Conservation (phyloP, 2,113 vertebrate genomes). For the Xenus cinereus region DNA sequence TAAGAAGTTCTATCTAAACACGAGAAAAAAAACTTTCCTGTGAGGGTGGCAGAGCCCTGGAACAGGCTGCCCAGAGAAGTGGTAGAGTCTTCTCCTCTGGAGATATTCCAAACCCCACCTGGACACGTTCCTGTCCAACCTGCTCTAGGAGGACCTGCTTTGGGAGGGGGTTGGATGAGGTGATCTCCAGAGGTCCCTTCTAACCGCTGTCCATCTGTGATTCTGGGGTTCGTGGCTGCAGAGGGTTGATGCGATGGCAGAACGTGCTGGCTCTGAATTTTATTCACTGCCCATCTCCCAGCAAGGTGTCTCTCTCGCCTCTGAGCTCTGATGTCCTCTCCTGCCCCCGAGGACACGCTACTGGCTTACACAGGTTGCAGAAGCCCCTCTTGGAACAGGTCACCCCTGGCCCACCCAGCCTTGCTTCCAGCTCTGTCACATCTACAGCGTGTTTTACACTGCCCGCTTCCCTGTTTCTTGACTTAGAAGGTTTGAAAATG, state of each 20-base stretch:
- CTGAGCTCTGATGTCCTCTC: neutral
- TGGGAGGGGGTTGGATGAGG: neutral
- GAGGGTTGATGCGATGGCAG: neutral
- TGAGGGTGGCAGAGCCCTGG: neutral
- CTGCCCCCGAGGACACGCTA: neutral
- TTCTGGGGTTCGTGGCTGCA: neutral
- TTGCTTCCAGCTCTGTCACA: neutral
- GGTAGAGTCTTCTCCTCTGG: neutral
- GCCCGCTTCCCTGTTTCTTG: accelerated
- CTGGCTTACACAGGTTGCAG: neutral
- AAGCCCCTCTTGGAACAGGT: neutral
- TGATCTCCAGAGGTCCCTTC: neutral
- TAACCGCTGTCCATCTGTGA: neutral
- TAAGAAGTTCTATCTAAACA: neutral
- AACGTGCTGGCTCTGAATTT: neutral
- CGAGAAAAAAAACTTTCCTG: neutral
- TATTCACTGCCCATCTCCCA: neutral
- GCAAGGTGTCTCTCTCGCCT: accelerated
- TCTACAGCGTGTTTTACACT: neutral
- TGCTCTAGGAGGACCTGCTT: neutral
- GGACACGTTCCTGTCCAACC: neutral
- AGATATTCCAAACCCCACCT: neutral
- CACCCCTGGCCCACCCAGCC: neutral
- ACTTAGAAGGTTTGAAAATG: neutral
- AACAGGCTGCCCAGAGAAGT: neutral